Conservation (phyloP, 2,888 invertebrate genomes). For the Yponomeuta evonymella region DNA sequence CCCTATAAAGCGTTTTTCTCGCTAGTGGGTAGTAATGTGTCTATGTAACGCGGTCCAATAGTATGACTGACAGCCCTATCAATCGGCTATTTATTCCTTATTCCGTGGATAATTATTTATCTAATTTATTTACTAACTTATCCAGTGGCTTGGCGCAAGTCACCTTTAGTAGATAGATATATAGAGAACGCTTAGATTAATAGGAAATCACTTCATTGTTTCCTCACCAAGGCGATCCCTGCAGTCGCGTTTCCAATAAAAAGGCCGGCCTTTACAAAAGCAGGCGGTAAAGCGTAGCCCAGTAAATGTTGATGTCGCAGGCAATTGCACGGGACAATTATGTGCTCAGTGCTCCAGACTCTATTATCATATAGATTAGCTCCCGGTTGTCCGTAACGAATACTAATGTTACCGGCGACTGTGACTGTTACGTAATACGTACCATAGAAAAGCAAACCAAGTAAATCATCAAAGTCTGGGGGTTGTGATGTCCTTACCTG, state of each 20-base stretch:
- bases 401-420: slow-evolving; percentile 27
- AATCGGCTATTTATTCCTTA: too few species aligned
- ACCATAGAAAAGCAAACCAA: neutral
- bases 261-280: neutral
- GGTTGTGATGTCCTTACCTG: too few species aligned
- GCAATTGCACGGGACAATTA: slow-evolving; percentile 33
- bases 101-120: too few species aligned
- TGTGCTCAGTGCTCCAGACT: slow-evolving; percentile 28
- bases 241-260: neutral
- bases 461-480: neutral
- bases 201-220: neutral
- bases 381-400: slow-evolving; percentile 28
- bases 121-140: too few species aligned
- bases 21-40: too few species aligned
- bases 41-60: too few species aligned
- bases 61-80: too few species aligned
- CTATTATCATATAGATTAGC: slow-evolving; percentile 39
- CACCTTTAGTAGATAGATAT: too few species aligned
- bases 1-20: too few species aligned
- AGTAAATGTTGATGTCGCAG: slow-evolving; percentile 19
- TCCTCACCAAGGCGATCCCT: neutral
- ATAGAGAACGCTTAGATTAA: too few species aligned
- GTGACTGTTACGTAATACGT: neutral
- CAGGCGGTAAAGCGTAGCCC: neutral
- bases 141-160: too few species aligned